Conservation (phyloP, 2,113 vertebrate species). For the Gavia stellata region DNA sequence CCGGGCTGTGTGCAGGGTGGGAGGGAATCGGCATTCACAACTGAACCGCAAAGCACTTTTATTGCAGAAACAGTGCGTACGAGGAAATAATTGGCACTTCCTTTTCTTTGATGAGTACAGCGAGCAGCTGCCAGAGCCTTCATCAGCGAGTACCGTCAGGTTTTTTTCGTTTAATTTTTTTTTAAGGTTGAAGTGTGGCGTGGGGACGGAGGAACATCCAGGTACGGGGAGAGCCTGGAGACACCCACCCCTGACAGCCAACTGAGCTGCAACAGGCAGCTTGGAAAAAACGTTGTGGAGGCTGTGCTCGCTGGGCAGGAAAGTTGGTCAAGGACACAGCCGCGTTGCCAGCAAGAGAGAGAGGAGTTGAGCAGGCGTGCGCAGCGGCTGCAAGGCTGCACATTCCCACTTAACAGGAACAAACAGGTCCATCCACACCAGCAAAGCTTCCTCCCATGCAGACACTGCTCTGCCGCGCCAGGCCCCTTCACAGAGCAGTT, state of each 20-base stretch:
- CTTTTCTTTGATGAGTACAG: not conserved
- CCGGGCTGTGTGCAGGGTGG: not conserved
- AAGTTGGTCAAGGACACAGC: not conserved
- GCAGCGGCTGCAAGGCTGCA: not conserved
- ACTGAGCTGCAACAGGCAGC: not conserved
- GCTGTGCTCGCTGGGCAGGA: not conserved
- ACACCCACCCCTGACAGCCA: not conserved
- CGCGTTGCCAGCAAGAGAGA: rapidly evolving
- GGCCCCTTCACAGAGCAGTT: not conserved
- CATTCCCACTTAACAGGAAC: not conserved
- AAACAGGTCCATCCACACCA: not conserved
- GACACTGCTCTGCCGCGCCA: rapidly evolving
- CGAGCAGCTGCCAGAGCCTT: not conserved
- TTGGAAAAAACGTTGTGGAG: not conserved
- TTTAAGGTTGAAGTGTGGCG: not conserved
- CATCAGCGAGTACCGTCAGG: not conserved
- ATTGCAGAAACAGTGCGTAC: not conserved
- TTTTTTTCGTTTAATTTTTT: not conserved
- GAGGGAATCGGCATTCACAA: not conserved
- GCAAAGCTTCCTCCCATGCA: rapidly evolving
- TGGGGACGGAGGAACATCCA: not conserved
- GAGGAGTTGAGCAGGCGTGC: not conserved
- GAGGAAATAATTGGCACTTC: not conserved
- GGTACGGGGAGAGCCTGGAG: not conserved
- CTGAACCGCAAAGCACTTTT: not conserved